These are phyloP conservation scores for Odontamblyopus rebecca DNA, from an alignment of 2,797 vertebrate genomes.

Conservation along the genomic window DNA sequence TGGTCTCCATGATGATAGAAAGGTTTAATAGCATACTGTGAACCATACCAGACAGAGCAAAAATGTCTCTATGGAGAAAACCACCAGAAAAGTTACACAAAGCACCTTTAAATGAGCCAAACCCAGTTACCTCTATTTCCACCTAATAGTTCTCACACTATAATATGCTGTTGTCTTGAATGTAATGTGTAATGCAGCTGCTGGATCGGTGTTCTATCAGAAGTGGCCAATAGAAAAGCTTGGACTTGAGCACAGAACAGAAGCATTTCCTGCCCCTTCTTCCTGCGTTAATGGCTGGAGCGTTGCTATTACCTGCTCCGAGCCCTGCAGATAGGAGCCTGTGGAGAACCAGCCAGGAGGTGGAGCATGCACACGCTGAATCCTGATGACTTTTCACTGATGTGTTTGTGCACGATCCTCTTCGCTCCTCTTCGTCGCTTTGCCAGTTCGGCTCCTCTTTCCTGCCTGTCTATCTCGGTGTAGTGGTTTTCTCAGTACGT, in stretches of 20 bases:
- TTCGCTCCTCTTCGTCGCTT: conserved; percentile 57
- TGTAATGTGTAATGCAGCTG: conserved; percentile 42
- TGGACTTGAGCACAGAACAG: conserved; percentile 64
- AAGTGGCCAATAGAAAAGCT: conserved; percentile 57
- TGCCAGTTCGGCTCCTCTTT: conserved; percentile 70
- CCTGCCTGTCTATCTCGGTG: conserved; percentile 43
- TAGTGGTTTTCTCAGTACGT: conserved; percentile 43
- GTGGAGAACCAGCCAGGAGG: conserved; percentile 71
- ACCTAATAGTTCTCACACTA: conserved; percentile 12
- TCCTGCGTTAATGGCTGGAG: conserved; percentile 77
- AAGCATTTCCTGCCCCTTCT: conserved; percentile 69
- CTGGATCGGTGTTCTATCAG: conserved; percentile 50
- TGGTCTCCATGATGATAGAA: no score
- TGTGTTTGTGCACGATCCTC: conserved; percentile 72
- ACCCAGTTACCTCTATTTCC: conserved; percentile 17
- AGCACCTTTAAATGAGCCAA: not conserved
- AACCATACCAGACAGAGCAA: no score
- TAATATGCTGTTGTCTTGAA: conserved; percentile 26
- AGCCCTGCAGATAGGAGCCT: conserved; percentile 80
- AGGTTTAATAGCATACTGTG: no score
- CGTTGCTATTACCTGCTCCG: conserved; percentile 80
- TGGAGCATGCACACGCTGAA: conserved; percentile 71
- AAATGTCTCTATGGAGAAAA: no score
- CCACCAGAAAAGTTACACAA: not conserved
- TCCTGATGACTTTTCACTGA: conserved; percentile 81